Conservation (phyloP, 2,888 invertebrate genomes). For the Plemyria rubiginata region DNA sequence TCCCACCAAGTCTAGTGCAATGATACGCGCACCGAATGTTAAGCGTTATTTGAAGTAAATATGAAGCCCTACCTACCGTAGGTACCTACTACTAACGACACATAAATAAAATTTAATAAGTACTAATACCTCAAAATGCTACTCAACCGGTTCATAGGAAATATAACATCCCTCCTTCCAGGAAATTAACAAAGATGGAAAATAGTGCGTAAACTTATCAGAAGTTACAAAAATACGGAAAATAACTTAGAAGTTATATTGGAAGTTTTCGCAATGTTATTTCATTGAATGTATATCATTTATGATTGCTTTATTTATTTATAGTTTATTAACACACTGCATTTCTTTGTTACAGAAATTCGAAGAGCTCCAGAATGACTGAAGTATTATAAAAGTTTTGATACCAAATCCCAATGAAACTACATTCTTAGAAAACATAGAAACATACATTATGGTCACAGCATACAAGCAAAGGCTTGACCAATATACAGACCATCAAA, state of each 20-base stretch:
- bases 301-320: too few species aligned
- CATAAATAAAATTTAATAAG: too few species aligned
- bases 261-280: too few species aligned
- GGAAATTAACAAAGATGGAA: slow-evolving; percentile 18
- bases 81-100: too few species aligned
- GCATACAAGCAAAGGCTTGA: slow-evolving; percentile 39
- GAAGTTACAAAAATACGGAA: slow-evolving; percentile 14
- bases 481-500: slow-evolving; percentile 44
- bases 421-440: slow-evolving; percentile 7
- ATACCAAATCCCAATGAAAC: slow-evolving; percentile 15
- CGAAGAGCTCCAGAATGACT: slow-evolving; percentile 16
- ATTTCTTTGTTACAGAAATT: slow-evolving; percentile 29
- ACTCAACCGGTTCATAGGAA: slow-evolving; percentile 8
- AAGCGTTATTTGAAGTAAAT: too few species aligned
- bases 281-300: too few species aligned
- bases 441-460: slow-evolving; percentile 56
- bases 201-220: slow-evolving; percentile 18
- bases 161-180: slow-evolving; percentile 7
- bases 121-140: not conserved
- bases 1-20: too few species aligned
- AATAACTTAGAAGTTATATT: slow-evolving; percentile 4
- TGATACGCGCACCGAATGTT: too few species aligned
- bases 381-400: slow-evolving; percentile 9
- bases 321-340: not conserved
- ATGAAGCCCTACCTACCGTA: too few species aligned